Conservation (phyloP, 2,888 invertebrate species). For the Lochmaea crataegi region DNA sequence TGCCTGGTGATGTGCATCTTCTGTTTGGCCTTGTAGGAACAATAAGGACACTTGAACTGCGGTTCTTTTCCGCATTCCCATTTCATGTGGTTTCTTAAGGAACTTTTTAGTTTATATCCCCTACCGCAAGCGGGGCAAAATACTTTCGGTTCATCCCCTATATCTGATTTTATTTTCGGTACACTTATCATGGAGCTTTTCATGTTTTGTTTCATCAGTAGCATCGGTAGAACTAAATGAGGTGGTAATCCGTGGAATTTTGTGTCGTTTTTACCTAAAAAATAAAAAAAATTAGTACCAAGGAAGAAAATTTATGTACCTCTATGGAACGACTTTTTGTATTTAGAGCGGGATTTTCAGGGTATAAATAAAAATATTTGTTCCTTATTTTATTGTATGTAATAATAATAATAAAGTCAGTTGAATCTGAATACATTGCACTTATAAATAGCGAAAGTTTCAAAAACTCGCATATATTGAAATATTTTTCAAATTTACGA, state of each 20-base stretch:
- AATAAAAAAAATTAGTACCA: slow-evolving; percentile 18
- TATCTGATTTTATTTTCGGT: slow-evolving; percentile 40
- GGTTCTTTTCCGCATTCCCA: slow-evolving; percentile 88
- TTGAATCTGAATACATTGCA: slow-evolving; percentile 1
- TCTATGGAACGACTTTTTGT: background rate
- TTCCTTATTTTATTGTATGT: background rate
- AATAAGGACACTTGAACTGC: slow-evolving; percentile 82
- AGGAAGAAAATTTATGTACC: background rate
- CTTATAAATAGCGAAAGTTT: background rate
- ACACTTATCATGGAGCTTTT: slow-evolving; percentile 59
- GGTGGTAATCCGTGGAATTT: slow-evolving; percentile 65
- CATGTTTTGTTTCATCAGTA: slow-evolving; percentile 69
- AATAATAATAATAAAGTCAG: background rate
- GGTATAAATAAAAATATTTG: background rate
- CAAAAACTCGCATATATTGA: background rate
- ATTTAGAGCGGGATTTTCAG: too few species aligned
- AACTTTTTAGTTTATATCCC: slow-evolving; percentile 83
- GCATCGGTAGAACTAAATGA: slow-evolving; percentile 78
- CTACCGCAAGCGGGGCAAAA: slow-evolving; percentile 72
- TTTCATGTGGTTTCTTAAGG: slow-evolving; percentile 82
- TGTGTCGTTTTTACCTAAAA: slow-evolving; percentile 23
- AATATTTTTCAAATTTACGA: background rate
- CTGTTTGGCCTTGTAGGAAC: slow-evolving; percentile 82
- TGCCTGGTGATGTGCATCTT: slow-evolving; percentile 84
- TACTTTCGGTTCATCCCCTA: slow-evolving; percentile 37